phyloP scores from a whole-genome alignment of 1,140 invertebrate species.

The Nebria ingens region DNA sequence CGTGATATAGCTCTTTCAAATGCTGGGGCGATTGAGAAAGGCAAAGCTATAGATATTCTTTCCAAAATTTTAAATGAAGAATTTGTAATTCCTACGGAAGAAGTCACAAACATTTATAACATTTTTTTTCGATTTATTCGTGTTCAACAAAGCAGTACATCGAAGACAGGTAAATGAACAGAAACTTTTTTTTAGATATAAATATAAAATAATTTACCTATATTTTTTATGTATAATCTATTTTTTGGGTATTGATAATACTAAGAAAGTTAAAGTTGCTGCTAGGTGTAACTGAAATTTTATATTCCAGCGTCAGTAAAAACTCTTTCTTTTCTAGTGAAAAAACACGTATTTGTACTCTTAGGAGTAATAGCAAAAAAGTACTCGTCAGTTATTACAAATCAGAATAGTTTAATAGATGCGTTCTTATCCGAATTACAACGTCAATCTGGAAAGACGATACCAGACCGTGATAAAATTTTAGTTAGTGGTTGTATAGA shows the following conservation, averaged over 20 bases:
- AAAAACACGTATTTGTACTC: slow-evolving; percentile 18
- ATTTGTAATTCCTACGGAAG: slow-evolving; percentile 15
- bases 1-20: slow-evolving; percentile 14
- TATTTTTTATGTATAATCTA: too few relatives aligned
- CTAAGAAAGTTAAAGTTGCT: too few relatives aligned
- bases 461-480: slow-evolving; percentile 12
- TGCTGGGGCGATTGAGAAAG: slow-evolving; percentile 19
- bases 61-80: slow-evolving; percentile 18
- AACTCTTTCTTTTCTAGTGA: slow-evolving; percentile 22
- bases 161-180: slow-evolving; percentile 5
- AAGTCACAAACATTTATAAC: slow-evolving; percentile 15
- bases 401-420: slow-evolving; percentile 15
- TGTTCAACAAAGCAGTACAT: neutral
- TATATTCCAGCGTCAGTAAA: slow-evolving; percentile 5
- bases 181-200: neutral
- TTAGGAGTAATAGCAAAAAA: slow-evolving; percentile 22
- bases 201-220: slow-evolving; percentile 7
- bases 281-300: neutral
- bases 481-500: slow-evolving; percentile 19
- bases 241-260: too few relatives aligned
- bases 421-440: slow-evolving; percentile 17
- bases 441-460: neutral
- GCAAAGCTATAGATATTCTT: slow-evolving; percentile 20
- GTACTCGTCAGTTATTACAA: slow-evolving; percentile 17
- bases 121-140: slow-evolving; percentile 4